Percentiles rank a stretch among this genome's conserved stretches.
phyloP scores from a whole-genome alignment of 1,140 invertebrate species.

The Dendrolimus punctatus region DNA sequence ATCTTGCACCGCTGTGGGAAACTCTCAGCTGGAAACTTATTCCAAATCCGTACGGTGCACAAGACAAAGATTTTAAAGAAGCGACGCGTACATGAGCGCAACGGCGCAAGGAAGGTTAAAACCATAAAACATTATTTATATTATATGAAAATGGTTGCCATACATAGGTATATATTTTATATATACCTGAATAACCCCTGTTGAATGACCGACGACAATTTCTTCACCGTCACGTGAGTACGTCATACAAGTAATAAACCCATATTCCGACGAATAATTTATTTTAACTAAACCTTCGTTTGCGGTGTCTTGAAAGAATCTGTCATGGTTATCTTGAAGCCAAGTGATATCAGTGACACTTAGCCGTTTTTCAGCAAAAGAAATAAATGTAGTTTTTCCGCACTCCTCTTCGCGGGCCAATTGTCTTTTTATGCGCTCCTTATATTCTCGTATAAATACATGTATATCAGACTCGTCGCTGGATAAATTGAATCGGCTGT shows the following conservation, averaged over 20 bases:
- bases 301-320: constrained; percentile 41
- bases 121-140: too few species aligned
- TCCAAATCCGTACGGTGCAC: too few species aligned
- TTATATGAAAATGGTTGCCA: background rate
- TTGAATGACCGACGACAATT: constrained; percentile 46
- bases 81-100: too few species aligned
- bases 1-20: too few species aligned
- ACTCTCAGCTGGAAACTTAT: too few species aligned
- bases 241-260: constrained; percentile 43
- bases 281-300: constrained; percentile 29
- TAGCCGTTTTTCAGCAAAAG: constrained; percentile 38
- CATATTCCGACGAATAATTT: constrained; percentile 41
- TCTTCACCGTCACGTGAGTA: constrained; percentile 40
- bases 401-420: constrained; percentile 24
- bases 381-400: constrained; percentile 25
- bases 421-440: constrained; percentile 33
- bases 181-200: constrained; percentile 51
- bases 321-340: constrained; percentile 42
- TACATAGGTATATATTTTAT: constrained; percentile 3
- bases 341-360: constrained; percentile 29
- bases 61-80: too few species aligned
- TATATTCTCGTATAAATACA: constrained; percentile 44
- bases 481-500: constrained; percentile 40
- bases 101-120: too few species aligned
- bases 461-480: constrained; percentile 38